Conservation (phyloP, 2,113 vertebrate species). For the Tupaia chinensis region DNA sequence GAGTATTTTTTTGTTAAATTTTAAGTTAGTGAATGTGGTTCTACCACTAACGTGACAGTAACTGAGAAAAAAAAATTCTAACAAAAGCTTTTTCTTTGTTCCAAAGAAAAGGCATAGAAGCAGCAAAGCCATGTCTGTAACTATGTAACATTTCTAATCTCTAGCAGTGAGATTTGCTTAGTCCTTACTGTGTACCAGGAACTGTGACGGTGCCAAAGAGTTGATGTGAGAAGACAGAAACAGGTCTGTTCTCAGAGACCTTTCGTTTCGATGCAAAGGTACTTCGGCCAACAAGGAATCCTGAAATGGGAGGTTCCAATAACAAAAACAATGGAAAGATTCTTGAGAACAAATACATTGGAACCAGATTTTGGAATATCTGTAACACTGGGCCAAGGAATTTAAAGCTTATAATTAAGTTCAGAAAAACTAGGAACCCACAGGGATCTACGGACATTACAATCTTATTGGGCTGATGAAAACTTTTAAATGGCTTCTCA, state of each 20-base stretch:
- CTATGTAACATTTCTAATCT: neutral
- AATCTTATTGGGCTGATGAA: neutral
- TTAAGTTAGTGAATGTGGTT: slow-evolving; percentile 22
- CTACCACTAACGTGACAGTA: slow-evolving; percentile 6
- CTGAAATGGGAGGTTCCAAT: neutral
- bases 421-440: neutral
- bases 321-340: neutral
- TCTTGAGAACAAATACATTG: neutral
- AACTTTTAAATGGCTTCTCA: slow-evolving; percentile 2
- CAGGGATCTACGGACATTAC: slow-evolving; percentile 17
- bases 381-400: neutral
- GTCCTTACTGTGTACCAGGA: neutral
- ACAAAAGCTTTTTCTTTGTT: slow-evolving; percentile 24
- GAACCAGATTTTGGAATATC: slow-evolving; percentile 36
- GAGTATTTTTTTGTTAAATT: neutral
- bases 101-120: slow-evolving; percentile 34
- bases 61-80: slow-evolving; percentile 20
- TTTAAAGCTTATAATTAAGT: neutral
- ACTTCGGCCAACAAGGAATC: neutral
- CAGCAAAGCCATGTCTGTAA: neutral
- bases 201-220: neutral
- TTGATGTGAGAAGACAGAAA: neutral
- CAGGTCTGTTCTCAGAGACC: neutral
- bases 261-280: neutral
- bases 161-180: neutral